Evolutionary conservation across 2,113 vertebrate species (phyloP).

Genomic region (Campylomormyrus tamandua): DNA sequence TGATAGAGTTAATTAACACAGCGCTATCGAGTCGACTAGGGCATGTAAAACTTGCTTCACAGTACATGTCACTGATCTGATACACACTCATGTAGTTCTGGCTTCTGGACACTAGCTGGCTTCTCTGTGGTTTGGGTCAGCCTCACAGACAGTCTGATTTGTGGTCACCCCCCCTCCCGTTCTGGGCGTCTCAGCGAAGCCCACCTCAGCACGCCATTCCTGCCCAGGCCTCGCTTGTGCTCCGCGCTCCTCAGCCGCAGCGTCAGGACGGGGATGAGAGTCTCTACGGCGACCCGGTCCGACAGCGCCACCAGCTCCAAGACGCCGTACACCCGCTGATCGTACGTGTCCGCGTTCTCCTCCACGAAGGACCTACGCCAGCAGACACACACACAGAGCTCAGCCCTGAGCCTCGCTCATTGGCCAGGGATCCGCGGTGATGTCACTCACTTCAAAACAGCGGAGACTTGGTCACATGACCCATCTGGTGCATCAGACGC

Average conservation of each 20-base stretch:
- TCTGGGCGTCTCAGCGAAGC: not conserved
- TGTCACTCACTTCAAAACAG: constrained; percentile 74
- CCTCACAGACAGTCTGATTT: not conserved
- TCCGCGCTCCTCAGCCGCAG: constrained; percentile 74
- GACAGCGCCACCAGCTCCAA: constrained; percentile 73
- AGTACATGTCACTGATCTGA: not conserved
- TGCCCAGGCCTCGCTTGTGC: constrained; percentile 83
- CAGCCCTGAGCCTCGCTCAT: not conserved
- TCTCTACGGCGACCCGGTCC: constrained; percentile 62
- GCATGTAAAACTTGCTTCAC: not conserved
- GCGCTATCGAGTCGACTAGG: not conserved
- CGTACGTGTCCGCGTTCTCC: constrained; percentile 70
- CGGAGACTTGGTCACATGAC: constrained; percentile 65
- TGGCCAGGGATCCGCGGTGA: not conserved
- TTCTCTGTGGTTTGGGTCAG: not conserved
- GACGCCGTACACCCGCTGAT: constrained; percentile 72
- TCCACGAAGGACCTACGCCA: constrained; percentile 77
- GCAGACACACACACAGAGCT: not conserved
- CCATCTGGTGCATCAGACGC: constrained; percentile 59
- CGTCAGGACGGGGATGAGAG: constrained; percentile 74
- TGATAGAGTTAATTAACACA: too few species aligned
- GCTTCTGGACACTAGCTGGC: not conserved
- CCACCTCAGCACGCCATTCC: constrained; percentile 75
- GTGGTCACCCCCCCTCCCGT: not conserved
- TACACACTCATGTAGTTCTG: not conserved